Conservation (phyloP, 1,140 invertebrate genomes). For the Trichonephila clavipes region DNA sequence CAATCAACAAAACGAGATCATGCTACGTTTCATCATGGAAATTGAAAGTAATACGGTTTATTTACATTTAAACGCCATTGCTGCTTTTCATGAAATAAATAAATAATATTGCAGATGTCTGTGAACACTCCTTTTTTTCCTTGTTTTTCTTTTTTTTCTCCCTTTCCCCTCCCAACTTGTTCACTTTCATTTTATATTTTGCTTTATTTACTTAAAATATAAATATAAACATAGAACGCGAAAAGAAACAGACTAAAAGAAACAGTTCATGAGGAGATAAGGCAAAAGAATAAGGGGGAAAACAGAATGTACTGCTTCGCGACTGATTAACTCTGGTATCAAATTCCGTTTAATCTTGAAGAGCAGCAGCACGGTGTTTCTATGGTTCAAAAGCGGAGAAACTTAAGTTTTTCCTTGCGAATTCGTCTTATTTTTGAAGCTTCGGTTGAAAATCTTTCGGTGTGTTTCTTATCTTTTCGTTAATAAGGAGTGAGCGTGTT, state of each 20-base stretch:
- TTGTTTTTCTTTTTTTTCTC: not conserved
- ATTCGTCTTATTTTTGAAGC: not conserved
- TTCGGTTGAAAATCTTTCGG: not conserved
- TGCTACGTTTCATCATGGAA: slow-evolving; percentile 20
- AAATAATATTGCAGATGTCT: slow-evolving; percentile 36
- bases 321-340: slow-evolving; percentile 19
- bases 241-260: slow-evolving; percentile 12
- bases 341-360: slow-evolving; percentile 39
- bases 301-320: not conserved
- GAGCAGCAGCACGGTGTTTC: not conserved
- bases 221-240: not conserved
- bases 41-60: slow-evolving; percentile 37
- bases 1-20: slow-evolving; percentile 9
- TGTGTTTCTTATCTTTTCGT: not conserved
- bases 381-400: not conserved
- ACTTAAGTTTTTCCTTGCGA: not conserved
- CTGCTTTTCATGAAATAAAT: not conserved
- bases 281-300: not conserved
- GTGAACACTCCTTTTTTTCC: not conserved
- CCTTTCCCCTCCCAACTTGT: not conserved
- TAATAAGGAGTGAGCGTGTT: not conserved
- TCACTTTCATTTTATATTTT: not conserved
- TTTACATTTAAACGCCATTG: slow-evolving; percentile 24
- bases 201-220: slow-evolving; percentile 25
- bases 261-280: slow-evolving; percentile 11